Conservation (phyloP, 2,888 invertebrate species). For the Catonia carolina region DNA sequence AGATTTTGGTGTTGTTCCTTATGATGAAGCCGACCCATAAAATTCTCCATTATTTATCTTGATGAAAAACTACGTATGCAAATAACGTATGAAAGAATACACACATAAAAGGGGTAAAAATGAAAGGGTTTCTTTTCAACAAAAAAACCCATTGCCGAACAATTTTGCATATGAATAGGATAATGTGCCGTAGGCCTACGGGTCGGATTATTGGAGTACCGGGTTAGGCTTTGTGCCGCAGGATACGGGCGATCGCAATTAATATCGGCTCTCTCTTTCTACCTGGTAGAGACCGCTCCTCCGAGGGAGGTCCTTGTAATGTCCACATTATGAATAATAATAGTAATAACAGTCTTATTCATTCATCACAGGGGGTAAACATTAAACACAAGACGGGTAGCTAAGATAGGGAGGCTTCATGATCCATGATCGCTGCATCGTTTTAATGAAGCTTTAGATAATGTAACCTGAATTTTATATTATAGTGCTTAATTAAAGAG, state of each 20-base stretch:
- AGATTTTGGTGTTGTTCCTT: constrained; percentile 1
- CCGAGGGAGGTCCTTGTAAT: too few species aligned
- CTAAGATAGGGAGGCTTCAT: too few species aligned
- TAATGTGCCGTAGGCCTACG: background rate
- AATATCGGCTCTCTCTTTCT: background rate
- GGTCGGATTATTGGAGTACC: background rate
- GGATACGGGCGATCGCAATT: constrained; percentile 7
- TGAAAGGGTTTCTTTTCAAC: constrained; percentile 16
- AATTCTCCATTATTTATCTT: constrained; percentile 17
- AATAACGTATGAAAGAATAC: constrained; percentile 15
- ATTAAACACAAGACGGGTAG: too few species aligned
- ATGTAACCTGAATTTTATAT: too few species aligned
- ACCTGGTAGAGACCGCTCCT: background rate
- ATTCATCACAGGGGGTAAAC: too few species aligned
- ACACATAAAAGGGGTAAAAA: background rate
- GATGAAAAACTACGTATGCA: constrained; percentile 19
- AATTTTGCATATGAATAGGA: constrained; percentile 18
- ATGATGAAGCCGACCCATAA: background rate
- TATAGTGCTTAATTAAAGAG: too few species aligned
- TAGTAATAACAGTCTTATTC: too few species aligned
- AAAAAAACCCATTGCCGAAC: constrained; percentile 8
- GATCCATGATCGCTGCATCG: too few species aligned
- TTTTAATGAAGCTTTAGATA: too few species aligned
- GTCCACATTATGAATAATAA: too few species aligned
- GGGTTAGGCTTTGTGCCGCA: constrained; percentile 6